Conservation (phyloP, 2,888 invertebrate species). For the Abrostola tripartita region DNA sequence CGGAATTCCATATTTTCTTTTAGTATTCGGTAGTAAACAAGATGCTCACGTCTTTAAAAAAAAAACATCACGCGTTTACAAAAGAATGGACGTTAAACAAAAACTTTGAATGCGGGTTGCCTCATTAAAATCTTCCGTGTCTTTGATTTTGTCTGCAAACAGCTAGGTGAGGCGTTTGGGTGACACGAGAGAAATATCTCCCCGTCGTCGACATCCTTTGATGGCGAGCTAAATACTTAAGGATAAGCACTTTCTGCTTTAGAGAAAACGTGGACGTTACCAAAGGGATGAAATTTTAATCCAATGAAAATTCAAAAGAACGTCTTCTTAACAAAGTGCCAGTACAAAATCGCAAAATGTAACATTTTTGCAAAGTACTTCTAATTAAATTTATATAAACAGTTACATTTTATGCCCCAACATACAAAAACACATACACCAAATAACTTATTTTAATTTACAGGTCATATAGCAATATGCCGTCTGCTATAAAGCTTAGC, state of each 20-base stretch:
- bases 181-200: constrained; percentile 55
- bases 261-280: constrained; percentile 46
- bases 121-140: constrained; percentile 87
- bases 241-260: constrained; percentile 61
- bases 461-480: constrained; percentile 55
- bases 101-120: constrained; percentile 80
- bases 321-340: constrained; percentile 4
- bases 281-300: constrained; percentile 43
- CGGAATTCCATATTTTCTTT: constrained; percentile 4
- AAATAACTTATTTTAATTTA: constrained; percentile 58
- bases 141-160: constrained; percentile 85
- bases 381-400: constrained; percentile 13
- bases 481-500: constrained; percentile 52
- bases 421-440: constrained; percentile 9
- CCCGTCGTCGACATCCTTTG: constrained; percentile 65
- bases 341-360: constrained; percentile 12
- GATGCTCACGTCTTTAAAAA: constrained; percentile 29
- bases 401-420: neutral
- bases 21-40: constrained; percentile 21
- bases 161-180: constrained; percentile 63
- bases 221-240: constrained; percentile 67
- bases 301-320: constrained; percentile 36
- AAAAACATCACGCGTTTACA: constrained; percentile 44
- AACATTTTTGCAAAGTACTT: constrained; percentile 6
- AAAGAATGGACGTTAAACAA: constrained; percentile 75